A percentile compares a stretch with the other conserved stretches of the same genome.
Conservation (phyloP, 1,140 invertebrate species). For the Dendroctonus ponderosae region DNA sequence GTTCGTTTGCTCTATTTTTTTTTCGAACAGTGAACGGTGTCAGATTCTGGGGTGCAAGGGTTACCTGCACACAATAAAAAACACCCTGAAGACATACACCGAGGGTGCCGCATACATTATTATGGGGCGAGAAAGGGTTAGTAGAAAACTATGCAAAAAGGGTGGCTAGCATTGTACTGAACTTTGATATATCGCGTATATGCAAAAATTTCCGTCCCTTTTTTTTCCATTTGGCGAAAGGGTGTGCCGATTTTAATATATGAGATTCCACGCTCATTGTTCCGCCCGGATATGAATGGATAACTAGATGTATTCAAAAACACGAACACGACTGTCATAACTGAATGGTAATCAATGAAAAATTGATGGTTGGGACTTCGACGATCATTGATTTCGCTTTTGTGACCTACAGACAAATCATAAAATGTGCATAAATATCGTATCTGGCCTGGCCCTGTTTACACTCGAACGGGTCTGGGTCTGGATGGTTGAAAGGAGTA, state of each 20-base stretch:
- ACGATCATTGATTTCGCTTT: conserved; percentile 41
- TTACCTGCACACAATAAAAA: conserved; percentile 49
- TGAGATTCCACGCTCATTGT: conserved; percentile 49
- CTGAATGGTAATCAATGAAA: conserved; percentile 52
- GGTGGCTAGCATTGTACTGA: conserved; percentile 46
- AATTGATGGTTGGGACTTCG: conserved; percentile 46
- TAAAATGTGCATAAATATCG: conserved; percentile 43
- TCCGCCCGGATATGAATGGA: conserved; percentile 47
- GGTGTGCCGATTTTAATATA: conserved; percentile 41
- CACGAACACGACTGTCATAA: conserved; percentile 51
- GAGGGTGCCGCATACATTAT: conserved; percentile 48
- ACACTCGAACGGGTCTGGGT: conserved; percentile 26
- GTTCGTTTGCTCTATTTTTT: conserved; percentile 50
- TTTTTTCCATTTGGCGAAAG: conserved; percentile 36
- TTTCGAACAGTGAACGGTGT: conserved; percentile 47
- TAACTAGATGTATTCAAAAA: conserved; percentile 53
- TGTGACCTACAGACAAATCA: conserved; percentile 38
- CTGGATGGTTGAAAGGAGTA: too few species aligned
- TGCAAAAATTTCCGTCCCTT: conserved; percentile 42
- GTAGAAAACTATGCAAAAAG: conserved; percentile 52
- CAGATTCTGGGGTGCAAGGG: conserved; percentile 49
- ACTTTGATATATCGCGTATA: conserved; percentile 47
- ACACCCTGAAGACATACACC: conserved; percentile 50
- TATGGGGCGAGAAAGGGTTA: conserved; percentile 49
- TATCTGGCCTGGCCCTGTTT: conserved; percentile 24